Evolutionary conservation across 2,113 vertebrate genomes (phyloP).

Genomic region (Myxocyprinus asiaticus): DNA sequence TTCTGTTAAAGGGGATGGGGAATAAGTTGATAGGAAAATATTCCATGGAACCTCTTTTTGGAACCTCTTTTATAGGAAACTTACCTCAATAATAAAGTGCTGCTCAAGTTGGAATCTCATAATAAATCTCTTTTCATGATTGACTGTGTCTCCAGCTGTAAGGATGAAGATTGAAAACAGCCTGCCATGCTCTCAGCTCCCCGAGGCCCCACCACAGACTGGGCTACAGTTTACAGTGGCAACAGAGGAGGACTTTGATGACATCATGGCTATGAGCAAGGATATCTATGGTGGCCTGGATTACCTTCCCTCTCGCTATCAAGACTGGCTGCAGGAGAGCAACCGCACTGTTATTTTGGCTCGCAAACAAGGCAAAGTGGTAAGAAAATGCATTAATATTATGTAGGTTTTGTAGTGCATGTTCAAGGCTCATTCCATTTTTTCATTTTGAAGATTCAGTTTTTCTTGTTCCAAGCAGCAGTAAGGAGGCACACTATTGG

Average conservation of each 20-base stretch:
- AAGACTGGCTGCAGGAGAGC: conserved; percentile 75
- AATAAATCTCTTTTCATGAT: background rate
- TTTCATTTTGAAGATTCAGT: no score
- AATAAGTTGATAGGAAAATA: no score
- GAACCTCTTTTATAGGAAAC: no score
- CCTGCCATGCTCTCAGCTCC: conserved; percentile 72
- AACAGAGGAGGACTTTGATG: conserved; percentile 80
- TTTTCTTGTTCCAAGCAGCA: no score
- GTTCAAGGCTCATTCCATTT: background rate
- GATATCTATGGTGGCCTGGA: conserved; percentile 79
- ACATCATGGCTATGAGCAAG: conserved; percentile 80
- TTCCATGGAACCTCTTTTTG: no score
- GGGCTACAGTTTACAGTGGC: conserved; percentile 79
- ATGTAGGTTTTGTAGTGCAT: background rate
- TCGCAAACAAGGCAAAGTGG: conserved; percentile 77
- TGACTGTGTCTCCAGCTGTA: conserved; percentile 46
- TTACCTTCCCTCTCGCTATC: conserved; percentile 80
- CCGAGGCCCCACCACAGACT: conserved; percentile 72
- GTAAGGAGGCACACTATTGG: background rate
- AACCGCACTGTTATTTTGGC: conserved; percentile 77
- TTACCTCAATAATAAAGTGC: no score
- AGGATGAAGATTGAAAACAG: conserved; percentile 81
- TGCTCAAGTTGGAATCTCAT: background rate
- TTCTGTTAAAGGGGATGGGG: no score
- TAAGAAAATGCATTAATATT: conserved; percentile 55